Conservation (phyloP, 2,113 vertebrate species). For the Craseonycteris thonglongyai region DNA sequence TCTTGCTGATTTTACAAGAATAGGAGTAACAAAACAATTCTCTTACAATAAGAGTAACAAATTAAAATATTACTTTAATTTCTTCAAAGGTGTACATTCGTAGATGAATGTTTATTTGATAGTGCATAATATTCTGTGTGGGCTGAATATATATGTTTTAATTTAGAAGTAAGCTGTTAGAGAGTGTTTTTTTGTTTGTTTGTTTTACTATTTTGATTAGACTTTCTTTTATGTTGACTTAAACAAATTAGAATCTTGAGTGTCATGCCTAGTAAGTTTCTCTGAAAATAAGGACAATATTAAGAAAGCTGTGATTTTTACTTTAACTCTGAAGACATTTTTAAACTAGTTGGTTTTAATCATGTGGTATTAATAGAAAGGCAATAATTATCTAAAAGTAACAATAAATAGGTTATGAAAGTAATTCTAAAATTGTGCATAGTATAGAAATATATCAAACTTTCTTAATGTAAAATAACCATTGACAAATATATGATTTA, state of each 20-base stretch:
- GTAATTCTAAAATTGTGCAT: background rate
- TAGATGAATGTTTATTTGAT: constrained; percentile 14
- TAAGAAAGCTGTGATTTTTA: constrained; percentile 30
- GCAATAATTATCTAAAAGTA: background rate
- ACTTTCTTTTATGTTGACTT: constrained; percentile 26
- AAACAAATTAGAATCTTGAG: constrained; percentile 27
- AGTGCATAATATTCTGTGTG: constrained; percentile 9
- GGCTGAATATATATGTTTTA: constrained; percentile 20
- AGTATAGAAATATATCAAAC: background rate
- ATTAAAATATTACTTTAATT: constrained; percentile 19
- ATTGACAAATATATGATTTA: background rate
- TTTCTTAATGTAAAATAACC: background rate
- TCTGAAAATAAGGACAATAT: constrained; percentile 9
- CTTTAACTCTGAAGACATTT: background rate
- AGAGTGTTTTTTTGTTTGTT: constrained; percentile 18
- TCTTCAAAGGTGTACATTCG: background rate
- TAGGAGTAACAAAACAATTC: background rate
- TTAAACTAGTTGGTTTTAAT: background rate
- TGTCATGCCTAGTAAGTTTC: background rate
- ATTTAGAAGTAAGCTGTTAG: constrained; percentile 36
- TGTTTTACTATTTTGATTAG: constrained; percentile 44
- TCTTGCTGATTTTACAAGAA: background rate
- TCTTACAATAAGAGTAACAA: background rate
- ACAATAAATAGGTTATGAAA: background rate
- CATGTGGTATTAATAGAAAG: background rate